Evolutionary conservation across 2,888 invertebrate genomes (phyloP).

Genomic region (Perithous albicinctus): DNA sequence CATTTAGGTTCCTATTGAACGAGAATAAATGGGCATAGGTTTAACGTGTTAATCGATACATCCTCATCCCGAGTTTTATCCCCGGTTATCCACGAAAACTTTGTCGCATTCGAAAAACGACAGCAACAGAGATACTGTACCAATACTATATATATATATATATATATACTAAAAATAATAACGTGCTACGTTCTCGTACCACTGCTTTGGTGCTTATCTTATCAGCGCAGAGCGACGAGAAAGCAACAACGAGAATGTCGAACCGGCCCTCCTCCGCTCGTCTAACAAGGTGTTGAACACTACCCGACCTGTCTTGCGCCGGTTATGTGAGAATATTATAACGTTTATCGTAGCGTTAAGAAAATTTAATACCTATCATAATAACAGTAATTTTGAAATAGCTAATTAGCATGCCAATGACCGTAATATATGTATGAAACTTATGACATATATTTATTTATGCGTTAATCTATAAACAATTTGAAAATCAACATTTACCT

Average conservation of each 20-base stretch:
- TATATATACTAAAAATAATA: too few species aligned
- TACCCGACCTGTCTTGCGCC: constrained; percentile 13
- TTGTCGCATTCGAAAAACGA: constrained; percentile 26
- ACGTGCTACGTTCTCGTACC: constrained; percentile 24
- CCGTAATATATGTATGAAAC: background rate
- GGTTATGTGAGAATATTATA: constrained; percentile 33
- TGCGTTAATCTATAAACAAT: background rate
- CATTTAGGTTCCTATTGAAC: background rate
- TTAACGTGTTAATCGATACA: background rate
- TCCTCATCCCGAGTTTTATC: background rate
- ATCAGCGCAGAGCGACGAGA: constrained; percentile 51
- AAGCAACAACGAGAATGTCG: constrained; percentile 52
- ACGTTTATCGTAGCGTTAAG: constrained; percentile 12
- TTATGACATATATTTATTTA: background rate
- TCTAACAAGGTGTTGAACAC: constrained; percentile 31
- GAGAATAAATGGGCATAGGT: background rate
- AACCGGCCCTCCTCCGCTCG: constrained; percentile 49
- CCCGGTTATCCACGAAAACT: background rate
- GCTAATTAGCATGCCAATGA: constrained; percentile 32
- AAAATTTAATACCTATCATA: constrained; percentile 42
- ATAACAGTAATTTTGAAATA: constrained; percentile 37
- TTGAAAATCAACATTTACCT: background rate
- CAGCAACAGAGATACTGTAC: constrained; percentile 14
- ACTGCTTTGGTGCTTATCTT: constrained; percentile 47
- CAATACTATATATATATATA: background rate